These are phyloP conservation scores for Kradibia gibbosae DNA, from an alignment of 1,140 invertebrate genomes.

Conservation along the genomic window DNA sequence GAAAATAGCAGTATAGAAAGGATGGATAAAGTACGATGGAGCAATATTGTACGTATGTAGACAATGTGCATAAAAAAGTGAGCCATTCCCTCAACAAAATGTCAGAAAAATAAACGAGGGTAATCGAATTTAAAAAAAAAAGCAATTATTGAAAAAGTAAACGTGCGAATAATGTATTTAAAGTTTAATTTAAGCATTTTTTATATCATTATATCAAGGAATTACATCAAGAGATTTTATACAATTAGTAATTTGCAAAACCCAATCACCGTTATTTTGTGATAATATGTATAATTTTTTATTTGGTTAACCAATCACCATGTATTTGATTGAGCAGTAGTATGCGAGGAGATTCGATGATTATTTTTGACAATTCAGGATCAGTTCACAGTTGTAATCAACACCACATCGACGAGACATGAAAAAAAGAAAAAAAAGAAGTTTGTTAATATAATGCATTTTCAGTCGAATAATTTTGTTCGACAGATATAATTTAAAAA, in stretches of 20 bases:
- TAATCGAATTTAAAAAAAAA: neutral
- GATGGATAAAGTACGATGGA: neutral
- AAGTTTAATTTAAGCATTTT: neutral
- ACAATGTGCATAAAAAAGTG: neutral
- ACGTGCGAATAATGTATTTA: neutral
- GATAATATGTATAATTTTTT: conserved; percentile 54
- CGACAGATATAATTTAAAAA: neutral
- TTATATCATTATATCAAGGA: neutral
- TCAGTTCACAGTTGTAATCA: conserved; percentile 28
- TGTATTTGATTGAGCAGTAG: conserved; percentile 40
- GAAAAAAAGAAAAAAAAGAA: conserved; percentile 52
- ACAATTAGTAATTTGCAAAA: conserved; percentile 67
- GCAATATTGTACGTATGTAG: neutral
- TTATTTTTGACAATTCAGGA: conserved; percentile 21
- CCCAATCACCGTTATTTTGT: conserved; percentile 43
- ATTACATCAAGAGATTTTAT: neutral
- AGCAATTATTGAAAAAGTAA: neutral
- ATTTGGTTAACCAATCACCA: conserved; percentile 50
- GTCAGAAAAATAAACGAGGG: neutral
- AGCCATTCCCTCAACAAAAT: neutral
- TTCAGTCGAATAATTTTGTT: neutral
- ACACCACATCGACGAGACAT: conserved; percentile 52
- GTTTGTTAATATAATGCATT: conserved; percentile 35
- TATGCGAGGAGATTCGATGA: conserved; percentile 39
- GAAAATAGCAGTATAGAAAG: neutral